A percentile compares a stretch with the other conserved stretches of the same genome.
phyloP scores from a whole-genome alignment of 2,888 invertebrate genomes.

The Lissocephala sabroskyi region DNA sequence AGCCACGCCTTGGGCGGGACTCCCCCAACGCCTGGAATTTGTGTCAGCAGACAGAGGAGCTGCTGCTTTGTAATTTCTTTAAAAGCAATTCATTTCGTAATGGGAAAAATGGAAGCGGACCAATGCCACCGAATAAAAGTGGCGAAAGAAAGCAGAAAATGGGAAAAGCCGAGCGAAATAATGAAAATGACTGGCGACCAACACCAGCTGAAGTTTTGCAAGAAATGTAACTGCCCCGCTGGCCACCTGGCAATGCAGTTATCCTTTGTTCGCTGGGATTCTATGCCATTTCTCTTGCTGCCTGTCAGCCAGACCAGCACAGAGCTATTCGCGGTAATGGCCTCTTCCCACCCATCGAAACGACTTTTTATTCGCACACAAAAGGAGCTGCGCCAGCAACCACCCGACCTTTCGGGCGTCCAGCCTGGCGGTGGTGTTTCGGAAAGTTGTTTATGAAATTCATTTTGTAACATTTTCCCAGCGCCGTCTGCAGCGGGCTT shows the following conservation, averaged over 20 bases:
- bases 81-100: constrained; percentile 68
- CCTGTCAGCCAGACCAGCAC: too few relatives aligned
- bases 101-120: constrained; percentile 25
- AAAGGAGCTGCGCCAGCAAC: constrained; percentile 16
- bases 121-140: constrained; percentile 11
- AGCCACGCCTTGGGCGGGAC: too few relatives aligned
- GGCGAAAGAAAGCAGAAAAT: constrained; percentile 38
- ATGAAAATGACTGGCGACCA: constrained; percentile 24
- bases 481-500: constrained; percentile 2
- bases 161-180: constrained; percentile 24
- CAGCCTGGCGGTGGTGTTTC: constrained; percentile 22
- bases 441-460: constrained; percentile 62
- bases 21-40: too few relatives aligned
- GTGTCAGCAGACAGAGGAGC: too few relatives aligned
- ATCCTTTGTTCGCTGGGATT: constrained; percentile 53
- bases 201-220: constrained; percentile 31
- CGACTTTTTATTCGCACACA: constrained; percentile 37
- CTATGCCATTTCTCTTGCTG: constrained; percentile 27
- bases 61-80: constrained; percentile 66
- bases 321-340: too few relatives aligned
- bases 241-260: constrained; percentile 33
- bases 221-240: constrained; percentile 23
- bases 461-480: constrained; percentile 47
- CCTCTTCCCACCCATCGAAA: constrained; percentile 2
- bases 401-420: too few relatives aligned